A percentile compares a stretch with the other conserved stretches of the same genome.
phyloP scores from a whole-genome alignment of 2,888 invertebrate genomes.

The Ferrisia virgata region DNA sequence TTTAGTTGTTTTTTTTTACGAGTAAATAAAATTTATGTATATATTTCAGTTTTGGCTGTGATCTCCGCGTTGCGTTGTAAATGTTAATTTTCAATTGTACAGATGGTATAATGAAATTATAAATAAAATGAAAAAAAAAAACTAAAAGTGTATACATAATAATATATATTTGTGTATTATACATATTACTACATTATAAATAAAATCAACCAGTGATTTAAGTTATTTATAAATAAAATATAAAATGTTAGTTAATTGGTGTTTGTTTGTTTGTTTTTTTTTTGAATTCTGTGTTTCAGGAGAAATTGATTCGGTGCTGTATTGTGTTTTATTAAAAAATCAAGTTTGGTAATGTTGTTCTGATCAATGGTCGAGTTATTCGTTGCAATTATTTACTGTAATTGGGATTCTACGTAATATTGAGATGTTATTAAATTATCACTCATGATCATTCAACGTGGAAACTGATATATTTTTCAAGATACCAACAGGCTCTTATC shows the following conservation, averaged over 20 bases:
- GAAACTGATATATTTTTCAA: too few species aligned
- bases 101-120: constrained; percentile 29
- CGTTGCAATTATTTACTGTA: too few species aligned
- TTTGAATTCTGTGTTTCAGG: background rate
- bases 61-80: constrained; percentile 51
- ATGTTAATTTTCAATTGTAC: constrained; percentile 42
- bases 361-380: too few species aligned
- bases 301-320: too few species aligned
- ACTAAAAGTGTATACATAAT: constrained; percentile 43
- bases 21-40: constrained; percentile 31
- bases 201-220: constrained; percentile 45
- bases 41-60: constrained; percentile 50
- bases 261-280: background rate
- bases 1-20: constrained; percentile 27
- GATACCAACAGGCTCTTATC: too few species aligned
- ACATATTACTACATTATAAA: constrained; percentile 43
- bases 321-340: too few species aligned
- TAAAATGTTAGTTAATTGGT: constrained; percentile 43
- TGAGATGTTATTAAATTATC: too few species aligned
- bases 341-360: too few species aligned
- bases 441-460: too few species aligned
- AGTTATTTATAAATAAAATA: constrained; percentile 44
- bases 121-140: constrained; percentile 29
- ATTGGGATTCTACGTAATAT: too few species aligned
- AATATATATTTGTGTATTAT: constrained; percentile 43